Conservation (phyloP, 2,113 vertebrate species). For the Tachuris rubrigastra region DNA sequence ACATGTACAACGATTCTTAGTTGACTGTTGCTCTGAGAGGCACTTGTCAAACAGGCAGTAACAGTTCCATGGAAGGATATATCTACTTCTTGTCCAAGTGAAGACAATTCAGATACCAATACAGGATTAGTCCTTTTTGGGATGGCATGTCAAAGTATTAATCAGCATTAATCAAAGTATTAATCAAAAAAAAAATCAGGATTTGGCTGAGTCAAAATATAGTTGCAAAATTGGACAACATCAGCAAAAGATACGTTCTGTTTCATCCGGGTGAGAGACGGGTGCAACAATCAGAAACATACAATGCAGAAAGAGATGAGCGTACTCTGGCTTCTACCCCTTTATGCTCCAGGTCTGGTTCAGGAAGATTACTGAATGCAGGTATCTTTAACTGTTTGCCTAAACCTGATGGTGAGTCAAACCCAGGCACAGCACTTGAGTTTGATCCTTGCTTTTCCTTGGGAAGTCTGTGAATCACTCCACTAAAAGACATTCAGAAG, state of each 20-base stretch:
- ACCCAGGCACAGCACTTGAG: background rate
- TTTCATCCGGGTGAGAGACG: background rate
- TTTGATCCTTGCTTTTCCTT: background rate
- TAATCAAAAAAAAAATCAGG: background rate
- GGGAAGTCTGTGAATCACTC: background rate
- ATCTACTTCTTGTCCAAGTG: background rate
- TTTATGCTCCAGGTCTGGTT: background rate
- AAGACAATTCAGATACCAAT: background rate
- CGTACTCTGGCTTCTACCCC: background rate
- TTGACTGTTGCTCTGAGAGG: background rate
- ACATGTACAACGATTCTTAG: background rate
- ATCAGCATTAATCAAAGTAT: background rate
- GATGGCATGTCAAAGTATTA: background rate
- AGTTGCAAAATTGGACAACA: background rate
- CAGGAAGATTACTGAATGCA: background rate
- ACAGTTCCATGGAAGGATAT: background rate
- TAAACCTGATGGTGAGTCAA: background rate
- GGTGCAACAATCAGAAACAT: background rate
- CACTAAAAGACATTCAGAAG: background rate
- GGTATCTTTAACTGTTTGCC: background rate
- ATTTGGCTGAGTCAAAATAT: background rate
- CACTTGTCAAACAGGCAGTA: background rate
- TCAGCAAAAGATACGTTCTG: background rate
- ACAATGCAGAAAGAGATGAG: background rate
- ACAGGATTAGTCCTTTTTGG: background rate